Evolutionary conservation across 2,888 invertebrate genomes (phyloP), one percentile per base, ranked within the genome.

Genomic region (Acrobasis repandana): DNA sequence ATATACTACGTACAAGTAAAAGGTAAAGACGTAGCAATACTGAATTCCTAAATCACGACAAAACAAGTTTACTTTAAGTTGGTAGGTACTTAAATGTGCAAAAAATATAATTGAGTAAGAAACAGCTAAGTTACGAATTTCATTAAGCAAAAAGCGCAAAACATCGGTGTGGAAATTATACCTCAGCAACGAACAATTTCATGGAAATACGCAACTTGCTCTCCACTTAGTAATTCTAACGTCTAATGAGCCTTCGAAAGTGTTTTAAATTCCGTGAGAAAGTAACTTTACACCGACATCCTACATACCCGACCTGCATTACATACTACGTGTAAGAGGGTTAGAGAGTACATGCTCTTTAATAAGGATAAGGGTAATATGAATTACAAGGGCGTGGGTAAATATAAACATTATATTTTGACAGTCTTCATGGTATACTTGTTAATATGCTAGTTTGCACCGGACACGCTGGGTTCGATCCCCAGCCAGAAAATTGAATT

Each of bases 141-240:
- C 43, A 43, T 43, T 43, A 43, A 43, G 43, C 14, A 43, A 20
- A 50, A 50, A 50, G 50, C 14, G 9, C 18, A 20, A 50, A 50
- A 28, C 20, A 43, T 43, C 43, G 43, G 43, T 43, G 38, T 43
- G 43, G n/a, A 43, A 43, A 43, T 43, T 43, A 43, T 43, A 43
- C 43, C 11, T n/a, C 4, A n/a, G 18, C 11, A 11, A 18, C 9
- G 34, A 20, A n/a, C 47, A 20, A 50, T 20, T 60, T 60, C 49
- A n/a, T 1, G n/a, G 15, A 59, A 51, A 43, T 18, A 59, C 28
- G 59, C 51, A 51, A 59, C 38, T 51, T 28, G 36, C 9, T 46
- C 20, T 50, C 1, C 6, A 50, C 50, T 51, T 51, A 10, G 51
- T 59, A 59, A 59, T 59, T 59, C 50, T 43, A 46, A 51, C 5